A percentile compares a stretch with the other conserved stretches of the same genome.
These are phyloP conservation scores for Actias luna DNA, from an alignment of 2,888 invertebrate species.

Conservation along the genomic window DNA sequence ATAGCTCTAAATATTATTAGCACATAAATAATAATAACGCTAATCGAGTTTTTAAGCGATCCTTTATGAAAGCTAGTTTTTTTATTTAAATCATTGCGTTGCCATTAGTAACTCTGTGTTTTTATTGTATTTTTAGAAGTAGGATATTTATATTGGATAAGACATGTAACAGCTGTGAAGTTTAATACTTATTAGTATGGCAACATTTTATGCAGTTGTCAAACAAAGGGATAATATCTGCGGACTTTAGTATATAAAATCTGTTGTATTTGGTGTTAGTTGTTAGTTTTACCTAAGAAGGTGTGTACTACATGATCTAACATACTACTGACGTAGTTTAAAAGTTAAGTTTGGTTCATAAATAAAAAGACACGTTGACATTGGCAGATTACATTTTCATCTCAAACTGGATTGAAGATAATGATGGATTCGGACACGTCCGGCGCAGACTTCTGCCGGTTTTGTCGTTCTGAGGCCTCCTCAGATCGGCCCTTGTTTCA, in stretches of 20 bases:
- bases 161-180: background rate
- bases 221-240: conserved; percentile 57
- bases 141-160: background rate
- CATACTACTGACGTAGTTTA: background rate
- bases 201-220: conserved; percentile 41
- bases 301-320: conserved; percentile 34
- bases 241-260: conserved; percentile 48
- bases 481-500: conserved; percentile 97
- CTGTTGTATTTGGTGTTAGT: conserved; percentile 43
- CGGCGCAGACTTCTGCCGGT: conserved; percentile 96
- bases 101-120: too few relatives aligned
- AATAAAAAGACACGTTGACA: conserved; percentile 32
- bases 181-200: conserved; percentile 11
- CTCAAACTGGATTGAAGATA: conserved; percentile 71
- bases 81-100: too few relatives aligned
- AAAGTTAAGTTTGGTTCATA: background rate
- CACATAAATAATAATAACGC: too few relatives aligned
- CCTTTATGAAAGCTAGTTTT: too few relatives aligned
- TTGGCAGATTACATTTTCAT: conserved; percentile 65
- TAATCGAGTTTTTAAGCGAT: too few relatives aligned
- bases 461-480: conserved; percentile 97
- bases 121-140: too few relatives aligned
- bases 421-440: conserved; percentile 76
- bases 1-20: too few relatives aligned
- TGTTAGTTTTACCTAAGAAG: conserved; percentile 39